A percentile compares a stretch with the other conserved stretches of the same genome.
These are phyloP conservation scores for Drosophila gunungcola DNA, from an alignment of 1,140 invertebrate genomes.

Conservation along the genomic window DNA sequence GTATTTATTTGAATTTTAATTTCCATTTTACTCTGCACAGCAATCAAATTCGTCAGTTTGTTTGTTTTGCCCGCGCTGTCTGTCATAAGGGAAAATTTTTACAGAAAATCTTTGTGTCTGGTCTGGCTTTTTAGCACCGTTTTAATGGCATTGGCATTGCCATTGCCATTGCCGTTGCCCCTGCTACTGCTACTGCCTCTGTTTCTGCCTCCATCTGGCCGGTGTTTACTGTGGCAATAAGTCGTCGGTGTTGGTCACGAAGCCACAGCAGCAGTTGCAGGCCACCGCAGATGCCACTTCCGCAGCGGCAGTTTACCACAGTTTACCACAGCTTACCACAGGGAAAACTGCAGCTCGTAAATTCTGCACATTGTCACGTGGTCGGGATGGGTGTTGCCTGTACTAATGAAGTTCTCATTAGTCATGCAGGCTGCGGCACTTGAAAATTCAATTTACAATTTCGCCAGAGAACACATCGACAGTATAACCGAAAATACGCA, in stretches of 20 bases:
- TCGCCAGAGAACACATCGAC: background rate
- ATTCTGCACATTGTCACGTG: constrained; percentile 61
- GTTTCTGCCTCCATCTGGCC: constrained; percentile 20
- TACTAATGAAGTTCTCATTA: constrained; percentile 73
- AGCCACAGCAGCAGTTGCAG: constrained; percentile 14
- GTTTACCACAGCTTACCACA: background rate
- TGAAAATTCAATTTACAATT: constrained; percentile 47
- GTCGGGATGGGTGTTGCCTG: constrained; percentile 10
- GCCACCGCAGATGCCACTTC: constrained; percentile 34
- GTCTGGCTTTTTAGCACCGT: constrained; percentile 29
- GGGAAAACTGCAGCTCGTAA: constrained; percentile 41
- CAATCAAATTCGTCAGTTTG: constrained; percentile 54
- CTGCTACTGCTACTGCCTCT: background rate
- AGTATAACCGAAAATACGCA: constrained; percentile 7
- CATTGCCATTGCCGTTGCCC: no score
- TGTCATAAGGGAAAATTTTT: constrained; percentile 78
- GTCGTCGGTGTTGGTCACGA: constrained; percentile 24
- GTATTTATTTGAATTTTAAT: constrained; percentile 76
- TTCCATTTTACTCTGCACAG: constrained; percentile 54
- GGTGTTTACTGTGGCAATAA: constrained; percentile 60
- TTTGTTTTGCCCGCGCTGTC: constrained; percentile 50
- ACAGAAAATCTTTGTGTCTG: constrained; percentile 38
- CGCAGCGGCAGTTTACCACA: constrained; percentile 31
- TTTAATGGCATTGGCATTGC: constrained; percentile 43
- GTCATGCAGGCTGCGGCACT: constrained; percentile 53